phyloP scores from a whole-genome alignment of 2,113 vertebrate genomes.

The Bubo bubo region DNA sequence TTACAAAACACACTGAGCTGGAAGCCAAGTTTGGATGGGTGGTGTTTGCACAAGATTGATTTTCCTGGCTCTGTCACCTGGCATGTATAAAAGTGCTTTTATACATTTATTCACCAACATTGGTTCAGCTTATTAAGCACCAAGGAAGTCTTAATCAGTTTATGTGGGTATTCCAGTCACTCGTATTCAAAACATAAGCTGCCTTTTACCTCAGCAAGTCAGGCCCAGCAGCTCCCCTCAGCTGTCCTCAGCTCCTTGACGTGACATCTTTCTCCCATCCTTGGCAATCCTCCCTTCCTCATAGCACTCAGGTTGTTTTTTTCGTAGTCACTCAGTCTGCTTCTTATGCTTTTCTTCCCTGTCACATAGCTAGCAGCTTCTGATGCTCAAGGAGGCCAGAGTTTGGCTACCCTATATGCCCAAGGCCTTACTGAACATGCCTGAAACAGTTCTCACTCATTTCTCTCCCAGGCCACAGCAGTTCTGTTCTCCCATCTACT shows the following conservation, averaged over 20 bases:
- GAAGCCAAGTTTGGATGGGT: neutral
- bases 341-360: neutral
- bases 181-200: neutral
- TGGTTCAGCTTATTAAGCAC: conserved; percentile 3
- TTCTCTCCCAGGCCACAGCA: neutral
- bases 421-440: neutral
- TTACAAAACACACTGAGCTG: neutral
- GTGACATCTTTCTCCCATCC: neutral
- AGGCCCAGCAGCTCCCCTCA: neutral
- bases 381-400: neutral
- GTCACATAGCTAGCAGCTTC: neutral
- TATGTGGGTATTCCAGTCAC: neutral
- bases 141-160: neutral
- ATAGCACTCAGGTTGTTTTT: neutral
- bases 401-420: neutral
- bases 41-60: neutral
- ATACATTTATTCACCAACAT: neutral
- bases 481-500: neutral
- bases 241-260: neutral
- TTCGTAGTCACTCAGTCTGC: neutral
- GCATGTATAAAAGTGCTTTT: neutral
- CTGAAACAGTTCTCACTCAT: neutral
- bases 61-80: conserved; percentile 22
- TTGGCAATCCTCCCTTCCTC: neutral
- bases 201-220: neutral